phyloP scores from a whole-genome alignment of 1,140 invertebrate species.

The Drosophila orosa region DNA sequence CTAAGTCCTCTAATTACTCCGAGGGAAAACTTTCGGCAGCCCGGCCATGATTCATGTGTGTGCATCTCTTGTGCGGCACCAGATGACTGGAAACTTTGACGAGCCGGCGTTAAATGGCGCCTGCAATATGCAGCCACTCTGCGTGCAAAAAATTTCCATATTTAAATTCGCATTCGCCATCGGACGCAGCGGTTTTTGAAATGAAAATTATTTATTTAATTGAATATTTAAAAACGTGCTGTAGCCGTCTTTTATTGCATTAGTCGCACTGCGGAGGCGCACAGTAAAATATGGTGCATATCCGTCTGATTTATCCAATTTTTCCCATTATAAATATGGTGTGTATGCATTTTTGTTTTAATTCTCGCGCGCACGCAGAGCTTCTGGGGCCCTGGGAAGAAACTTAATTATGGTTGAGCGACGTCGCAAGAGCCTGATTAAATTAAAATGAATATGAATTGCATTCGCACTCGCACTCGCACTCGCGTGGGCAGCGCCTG shows the following conservation, averaged over 20 bases:
- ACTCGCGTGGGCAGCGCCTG: slow-evolving; percentile 2
- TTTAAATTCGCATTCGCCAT: slow-evolving; percentile 44
- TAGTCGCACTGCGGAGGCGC: slow-evolving; percentile 23
- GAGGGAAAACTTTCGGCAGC: slow-evolving; percentile 47
- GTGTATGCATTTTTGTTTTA: slow-evolving; percentile 4
- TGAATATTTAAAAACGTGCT: slow-evolving; percentile 73
- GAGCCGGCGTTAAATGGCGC: slow-evolving; percentile 24
- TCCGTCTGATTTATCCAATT: slow-evolving; percentile 45
- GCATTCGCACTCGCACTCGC: slow-evolving; percentile 1
- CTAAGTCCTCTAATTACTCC: slow-evolving; percentile 77
- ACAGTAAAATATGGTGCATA: slow-evolving; percentile 31
- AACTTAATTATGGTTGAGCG: slow-evolving; percentile 68
- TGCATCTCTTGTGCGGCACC: slow-evolving; percentile 3
- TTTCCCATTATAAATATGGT: slow-evolving; percentile 6
- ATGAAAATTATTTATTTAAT: slow-evolving; percentile 76
- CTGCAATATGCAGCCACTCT: slow-evolving; percentile 38
- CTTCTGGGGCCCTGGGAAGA: slow-evolving; percentile 33
- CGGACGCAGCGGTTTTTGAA: slow-evolving; percentile 19
- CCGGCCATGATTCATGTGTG: slow-evolving; percentile 26
- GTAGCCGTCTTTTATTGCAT: slow-evolving; percentile 44
- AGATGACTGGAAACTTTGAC: slow-evolving; percentile 38
- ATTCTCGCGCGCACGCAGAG: slow-evolving; percentile 9
- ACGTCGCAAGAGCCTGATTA: slow-evolving; percentile 50
- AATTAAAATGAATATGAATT: slow-evolving; percentile 59
- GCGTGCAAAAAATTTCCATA: slow-evolving; percentile 52